phyloP scores from a whole-genome alignment of 1,140 invertebrate genomes.

The Mactra quadrangularis region DNA sequence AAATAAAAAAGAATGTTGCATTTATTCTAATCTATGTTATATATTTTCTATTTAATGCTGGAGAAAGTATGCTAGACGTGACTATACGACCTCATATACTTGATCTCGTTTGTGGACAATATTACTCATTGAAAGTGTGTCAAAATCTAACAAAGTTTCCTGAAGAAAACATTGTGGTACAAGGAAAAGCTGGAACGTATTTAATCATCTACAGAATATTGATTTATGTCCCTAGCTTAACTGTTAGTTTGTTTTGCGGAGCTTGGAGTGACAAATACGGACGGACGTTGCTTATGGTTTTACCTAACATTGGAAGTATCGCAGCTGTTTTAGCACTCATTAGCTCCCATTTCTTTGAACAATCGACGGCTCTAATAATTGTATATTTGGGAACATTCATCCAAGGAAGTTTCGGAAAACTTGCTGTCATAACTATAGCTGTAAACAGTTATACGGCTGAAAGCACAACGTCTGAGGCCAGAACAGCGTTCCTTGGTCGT shows the following conservation, averaged over 20 bases:
- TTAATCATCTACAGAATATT: background rate
- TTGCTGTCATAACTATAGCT: background rate
- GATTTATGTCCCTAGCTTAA: background rate
- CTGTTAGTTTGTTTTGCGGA: background rate
- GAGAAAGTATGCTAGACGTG: background rate
- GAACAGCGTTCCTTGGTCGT: background rate
- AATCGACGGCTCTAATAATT: background rate
- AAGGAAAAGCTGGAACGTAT: background rate
- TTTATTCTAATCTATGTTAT: background rate
- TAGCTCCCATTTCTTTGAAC: background rate
- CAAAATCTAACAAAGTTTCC: background rate
- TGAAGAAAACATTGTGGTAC: background rate
- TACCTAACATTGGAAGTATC: background rate
- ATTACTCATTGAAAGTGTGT: background rate
- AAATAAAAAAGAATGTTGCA: no score
- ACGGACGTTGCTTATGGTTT: background rate
- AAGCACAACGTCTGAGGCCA: background rate
- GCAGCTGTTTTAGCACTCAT: background rate
- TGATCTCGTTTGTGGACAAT: background rate
- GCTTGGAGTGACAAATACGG: constrained; percentile 20
- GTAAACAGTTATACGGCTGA: background rate
- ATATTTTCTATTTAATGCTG: background rate
- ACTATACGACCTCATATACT: background rate
- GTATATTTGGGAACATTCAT: background rate
- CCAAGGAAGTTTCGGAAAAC: background rate